Conservation (phyloP, 2,113 vertebrate genomes). For the Peromyscus leucopus region DNA sequence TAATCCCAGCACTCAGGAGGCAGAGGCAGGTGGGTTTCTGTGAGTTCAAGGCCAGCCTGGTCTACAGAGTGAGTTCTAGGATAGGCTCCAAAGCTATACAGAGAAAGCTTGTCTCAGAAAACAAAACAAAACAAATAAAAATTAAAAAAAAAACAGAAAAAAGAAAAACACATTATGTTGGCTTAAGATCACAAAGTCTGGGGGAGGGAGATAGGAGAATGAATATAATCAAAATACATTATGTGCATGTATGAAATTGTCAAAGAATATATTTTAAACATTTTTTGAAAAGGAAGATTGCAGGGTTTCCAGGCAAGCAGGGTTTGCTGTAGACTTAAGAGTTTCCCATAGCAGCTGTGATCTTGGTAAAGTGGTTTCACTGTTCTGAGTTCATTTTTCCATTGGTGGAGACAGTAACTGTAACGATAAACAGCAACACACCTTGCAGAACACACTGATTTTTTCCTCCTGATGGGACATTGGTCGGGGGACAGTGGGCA, state of each 20-base stretch:
- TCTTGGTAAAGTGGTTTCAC: background rate
- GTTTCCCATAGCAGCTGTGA: background rate
- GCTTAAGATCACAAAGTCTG: background rate
- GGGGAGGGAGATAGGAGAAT: background rate
- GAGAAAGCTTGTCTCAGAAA: too few species aligned
- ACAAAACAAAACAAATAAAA: too few species aligned
- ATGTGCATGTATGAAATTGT: background rate
- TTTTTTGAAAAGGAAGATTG: background rate
- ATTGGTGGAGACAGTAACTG: background rate
- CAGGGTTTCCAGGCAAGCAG: background rate
- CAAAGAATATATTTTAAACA: background rate
- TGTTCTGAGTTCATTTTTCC: background rate
- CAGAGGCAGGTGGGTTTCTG: too few species aligned
- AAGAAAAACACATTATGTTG: background rate
- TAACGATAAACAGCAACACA: background rate
- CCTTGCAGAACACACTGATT: background rate
- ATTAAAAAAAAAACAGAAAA: background rate
- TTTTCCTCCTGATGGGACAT: background rate
- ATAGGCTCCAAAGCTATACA: too few species aligned
- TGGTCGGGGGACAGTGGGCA: background rate
- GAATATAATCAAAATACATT: background rate
- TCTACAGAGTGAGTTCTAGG: too few species aligned
- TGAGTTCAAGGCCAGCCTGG: too few species aligned
- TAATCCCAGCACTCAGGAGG: too few species aligned
- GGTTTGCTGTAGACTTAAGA: background rate